These are phyloP conservation scores for Cataglyphis cursor DNA, from an alignment of 2,888 invertebrate species.

Conservation along the genomic window DNA sequence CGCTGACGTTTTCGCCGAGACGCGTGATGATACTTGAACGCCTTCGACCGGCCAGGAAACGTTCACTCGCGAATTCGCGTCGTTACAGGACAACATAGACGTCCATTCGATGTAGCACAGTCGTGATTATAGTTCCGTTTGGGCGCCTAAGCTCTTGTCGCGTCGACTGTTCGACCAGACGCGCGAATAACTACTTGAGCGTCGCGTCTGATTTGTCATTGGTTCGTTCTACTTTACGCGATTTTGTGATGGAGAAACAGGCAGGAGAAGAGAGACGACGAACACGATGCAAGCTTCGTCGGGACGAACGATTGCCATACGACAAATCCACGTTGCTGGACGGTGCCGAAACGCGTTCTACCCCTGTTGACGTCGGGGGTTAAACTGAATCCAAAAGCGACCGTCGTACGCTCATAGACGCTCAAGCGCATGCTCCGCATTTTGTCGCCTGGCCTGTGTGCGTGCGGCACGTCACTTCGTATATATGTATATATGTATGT, in stretches of 20 bases:
- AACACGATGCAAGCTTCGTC: conserved; percentile 29
- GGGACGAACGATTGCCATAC: conserved; percentile 4
- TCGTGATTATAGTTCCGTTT: conserved; percentile 31
- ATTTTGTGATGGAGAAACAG: neutral
- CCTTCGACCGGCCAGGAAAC: neutral
- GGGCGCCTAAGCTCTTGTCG: conserved; percentile 2
- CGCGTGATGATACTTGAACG: neutral
- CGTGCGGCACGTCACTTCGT: conserved; percentile 55
- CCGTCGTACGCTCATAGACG: conserved; percentile 64
- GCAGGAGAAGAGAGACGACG: conserved; percentile 21
- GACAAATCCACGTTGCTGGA: conserved; percentile 72
- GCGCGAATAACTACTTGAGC: conserved; percentile 24
- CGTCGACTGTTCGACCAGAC: conserved; percentile 32
- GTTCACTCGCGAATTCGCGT: conserved; percentile 33
- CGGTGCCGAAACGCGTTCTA: conserved; percentile 78
- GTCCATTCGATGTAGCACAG: neutral
- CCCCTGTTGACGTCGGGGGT: conserved; percentile 82
- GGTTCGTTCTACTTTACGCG: conserved; percentile 28
- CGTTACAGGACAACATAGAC: conserved; percentile 3
- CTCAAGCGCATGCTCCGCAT: conserved; percentile 67
- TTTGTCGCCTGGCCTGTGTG: conserved; percentile 55
- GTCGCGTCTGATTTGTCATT: conserved; percentile 37
- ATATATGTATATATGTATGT: neutral
- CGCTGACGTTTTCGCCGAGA: conserved; percentile 28
- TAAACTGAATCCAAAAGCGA: conserved; percentile 81